Base-by-base conservation (phyloP, 2,113 vertebrate genomes). In the Entomyzon cyanotis region DNA sequence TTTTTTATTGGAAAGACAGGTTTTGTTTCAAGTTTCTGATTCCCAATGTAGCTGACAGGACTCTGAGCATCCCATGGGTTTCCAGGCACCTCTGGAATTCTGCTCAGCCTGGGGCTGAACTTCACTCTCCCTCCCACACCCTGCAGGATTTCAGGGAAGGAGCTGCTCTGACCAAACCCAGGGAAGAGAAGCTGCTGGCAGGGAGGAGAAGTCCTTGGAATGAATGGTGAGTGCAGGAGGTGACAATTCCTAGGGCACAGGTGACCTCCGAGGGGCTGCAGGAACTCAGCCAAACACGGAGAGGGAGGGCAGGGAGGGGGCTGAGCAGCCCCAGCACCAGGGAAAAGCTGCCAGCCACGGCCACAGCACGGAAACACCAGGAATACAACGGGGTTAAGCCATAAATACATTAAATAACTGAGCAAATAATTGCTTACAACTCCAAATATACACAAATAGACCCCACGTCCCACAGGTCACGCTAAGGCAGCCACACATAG, bases 1-100 rank as follows among this genome's bases (percentile, higher is more conserved):
- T 92, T 87, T 92, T 87, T 91, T 84, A 91, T 64, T 93, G 90
- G 27, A 73, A 91, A 84, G 59, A 55, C 33, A 27, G 90, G 2
- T 41, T 88, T 53, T 78, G 88, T 46, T 92, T 81, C 71, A 44
- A n/a, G 60, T 81, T 37, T 20, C 3, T 31, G 42, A 60, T 37
- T 84, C 39, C 80, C 35, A 42, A 2, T 0, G 17, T 8, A 27
- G 84, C 89, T 90, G 84, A 35, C 31, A 28, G 90, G 42, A 49
- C 21, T 1, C 0, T 0, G 46, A 63, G 35, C 85, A 27, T 39
- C 63, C 91, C 17, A 1, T 10, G 58, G 77, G 37, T 50, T 55
- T n/a, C 44, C 74, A 19, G 0, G 39, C 39, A 39, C 10, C 39
- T 10, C 39, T 39, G 39, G n/a, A 74, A 63, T 52, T 7, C 89